Evolutionary conservation across 2,888 invertebrate genomes (phyloP), one percentile per base, ranked within the genome.

Genomic region (Platycnemis pennipes): DNA sequence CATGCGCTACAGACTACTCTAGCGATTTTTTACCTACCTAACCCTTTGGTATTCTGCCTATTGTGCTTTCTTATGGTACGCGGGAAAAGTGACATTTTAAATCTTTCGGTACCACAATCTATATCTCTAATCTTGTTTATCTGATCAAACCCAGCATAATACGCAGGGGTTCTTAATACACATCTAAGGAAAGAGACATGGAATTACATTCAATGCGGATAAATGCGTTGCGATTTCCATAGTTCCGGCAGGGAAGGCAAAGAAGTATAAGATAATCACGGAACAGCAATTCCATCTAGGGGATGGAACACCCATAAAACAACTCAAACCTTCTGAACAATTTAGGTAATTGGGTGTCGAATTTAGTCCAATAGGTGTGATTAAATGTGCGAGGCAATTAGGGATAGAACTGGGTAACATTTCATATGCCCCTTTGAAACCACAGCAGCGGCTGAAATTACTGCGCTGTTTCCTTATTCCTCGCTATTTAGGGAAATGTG

Each of bases 391-490:
- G n/a, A 4, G n/a, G 5, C 26, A 7, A 3, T n/a, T 69, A 7
- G 69, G n/a, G 5, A 19, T 4, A 1, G 69, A 69, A 11, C 69
- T 69, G 26, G 31, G n/a, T 2, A 26, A n/a, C 3, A 69, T 96
- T 85, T 95, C 95, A 42, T 94, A 95, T 91, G 96, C 96, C 0
- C 96, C 96, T 0, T 95, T 96, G 16, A 96, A 96, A 95, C 96
- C 96, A 7, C 96, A 96, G 94, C 96, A 96, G 94, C 95, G 96
- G 95, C 94, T 96, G 16, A 95, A 96, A 86, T 94, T 96, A 0
- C 94, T 96, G 86, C 95, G 96, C 94, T 95, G 94, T 2, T 95
- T 96, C 95, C 95, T 96, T 63, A 95, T 96, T 31, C 96, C 96
- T 31, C 95, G 96, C 86, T 96, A 96, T n/a, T n/a, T n/a, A n/a